Evolutionary conservation across 2,113 vertebrate species (phyloP).

Genomic region (Equus quagga): DNA sequence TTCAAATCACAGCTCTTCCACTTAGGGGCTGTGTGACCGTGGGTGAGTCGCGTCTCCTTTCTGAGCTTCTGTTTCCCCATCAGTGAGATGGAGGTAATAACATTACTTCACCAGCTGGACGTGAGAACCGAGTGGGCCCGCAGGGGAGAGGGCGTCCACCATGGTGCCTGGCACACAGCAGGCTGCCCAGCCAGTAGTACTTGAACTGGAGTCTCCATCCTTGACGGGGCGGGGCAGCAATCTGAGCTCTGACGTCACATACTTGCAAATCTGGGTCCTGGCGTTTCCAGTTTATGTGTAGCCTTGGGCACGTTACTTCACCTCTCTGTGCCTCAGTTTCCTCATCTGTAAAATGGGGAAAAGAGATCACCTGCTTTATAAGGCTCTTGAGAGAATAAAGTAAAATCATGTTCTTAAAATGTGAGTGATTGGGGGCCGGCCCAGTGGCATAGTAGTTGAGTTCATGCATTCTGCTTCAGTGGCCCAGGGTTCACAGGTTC

Average conservation of each 20-base stretch:
- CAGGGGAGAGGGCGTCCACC: background rate
- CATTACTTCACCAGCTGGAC: background rate
- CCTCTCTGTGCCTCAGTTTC: background rate
- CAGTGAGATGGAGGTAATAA: background rate
- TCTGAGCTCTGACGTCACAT: background rate
- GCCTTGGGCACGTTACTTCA: fast-evolving
- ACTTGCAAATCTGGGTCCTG: background rate
- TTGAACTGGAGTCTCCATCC: background rate
- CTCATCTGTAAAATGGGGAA: background rate
- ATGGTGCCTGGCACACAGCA: fast-evolving
- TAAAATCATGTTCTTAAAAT: background rate
- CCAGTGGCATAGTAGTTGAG: too few species aligned
- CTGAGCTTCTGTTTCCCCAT: background rate
- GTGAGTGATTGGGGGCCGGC: too few species aligned
- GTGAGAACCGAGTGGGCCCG: fast-evolving
- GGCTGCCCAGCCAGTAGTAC: background rate
- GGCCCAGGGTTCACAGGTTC: too few species aligned
- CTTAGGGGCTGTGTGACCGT: background rate
- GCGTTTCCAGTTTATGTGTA: background rate
- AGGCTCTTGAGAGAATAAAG: background rate
- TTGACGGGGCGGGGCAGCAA: fast-evolving
- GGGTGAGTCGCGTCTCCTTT: background rate
- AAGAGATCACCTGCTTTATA: background rate
- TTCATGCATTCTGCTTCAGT: too few species aligned
- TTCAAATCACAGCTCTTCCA: background rate